Evolutionary conservation across 1,140 invertebrate species (phyloP), one percentile per base, ranked within the genome.

Genomic region (Drosophila nikananu): DNA sequence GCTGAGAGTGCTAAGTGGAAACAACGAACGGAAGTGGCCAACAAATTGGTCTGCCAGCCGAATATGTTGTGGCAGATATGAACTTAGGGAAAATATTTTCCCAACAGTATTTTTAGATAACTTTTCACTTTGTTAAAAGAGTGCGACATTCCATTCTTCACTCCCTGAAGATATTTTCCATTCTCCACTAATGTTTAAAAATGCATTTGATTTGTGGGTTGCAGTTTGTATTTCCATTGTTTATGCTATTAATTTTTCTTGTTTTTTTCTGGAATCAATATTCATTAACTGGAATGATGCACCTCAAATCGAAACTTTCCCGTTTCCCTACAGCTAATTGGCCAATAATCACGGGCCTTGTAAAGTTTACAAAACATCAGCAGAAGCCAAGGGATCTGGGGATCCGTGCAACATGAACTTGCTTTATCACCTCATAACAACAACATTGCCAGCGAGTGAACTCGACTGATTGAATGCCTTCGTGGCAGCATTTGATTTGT

Each of bases 401-500:
- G 49, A 63, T 51, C 52, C 58, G 17, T 70, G 66, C 65, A 80
- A 58, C 59, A 60, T 86, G 83, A 79, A 82, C 70, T 86, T 86
- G 83, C 86, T 86, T 80, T 80, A 86, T 86, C 83, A 86, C 83
- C 83, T 86, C 54, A 55, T 59, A 73, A 71, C 61, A 65, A 57
- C 42, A 78, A 39, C 57, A 67, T 37, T 64, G 51, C 52, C 30
- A 67, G 48, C 81, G 52, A 76, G 66, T 68, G 71, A 79, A 82
- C 75, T 86, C 55, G 39, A 65, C 86, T 90, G 86, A 90, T 90
- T 89, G 86, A 89, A 90, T 89, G 75, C 80, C 51, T 80, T 73
- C 71, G 77, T 82, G 83, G 75, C 84, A 89, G 81, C 86, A 84
- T 84, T 90, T 89, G 81, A 90, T 90, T 89, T 89, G 86, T 89